These are phyloP conservation scores for Halocaridina rubra DNA, from an alignment of 2,888 invertebrate species.

Conservation along the genomic window DNA sequence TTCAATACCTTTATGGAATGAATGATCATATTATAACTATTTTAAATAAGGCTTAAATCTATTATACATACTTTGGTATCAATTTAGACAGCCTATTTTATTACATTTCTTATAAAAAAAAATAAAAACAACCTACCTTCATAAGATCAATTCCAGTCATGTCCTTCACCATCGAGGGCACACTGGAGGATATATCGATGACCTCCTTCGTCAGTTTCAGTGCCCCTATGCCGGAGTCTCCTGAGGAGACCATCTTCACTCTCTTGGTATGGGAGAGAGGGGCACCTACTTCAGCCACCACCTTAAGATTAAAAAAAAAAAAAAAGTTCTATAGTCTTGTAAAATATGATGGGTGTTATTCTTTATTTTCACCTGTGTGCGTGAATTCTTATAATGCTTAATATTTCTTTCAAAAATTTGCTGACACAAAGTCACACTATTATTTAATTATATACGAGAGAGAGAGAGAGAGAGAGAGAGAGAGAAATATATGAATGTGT, in stretches of 20 bases:
- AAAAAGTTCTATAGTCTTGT: too few relatives aligned
- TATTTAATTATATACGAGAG: too few relatives aligned
- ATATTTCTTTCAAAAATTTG: too few relatives aligned
- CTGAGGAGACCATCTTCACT: constrained; percentile 96
- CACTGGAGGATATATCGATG: constrained; percentile 89
- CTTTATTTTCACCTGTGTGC: too few relatives aligned
- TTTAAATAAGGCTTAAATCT: too few relatives aligned
- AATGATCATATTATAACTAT: too few relatives aligned
- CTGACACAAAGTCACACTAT: too few relatives aligned
- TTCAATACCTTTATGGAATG: not conserved
- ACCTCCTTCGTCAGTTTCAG: constrained; percentile 95
- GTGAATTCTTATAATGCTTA: too few relatives aligned
- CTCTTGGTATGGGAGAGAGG: constrained; percentile 94
- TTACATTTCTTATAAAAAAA: not conserved
- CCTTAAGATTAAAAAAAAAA: constrained; percentile 76
- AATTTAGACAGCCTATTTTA: not conserved
- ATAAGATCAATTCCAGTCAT: constrained; percentile 92
- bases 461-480: too few relatives aligned
- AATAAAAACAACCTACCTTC: constrained; percentile 22
- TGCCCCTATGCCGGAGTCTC: constrained; percentile 88
- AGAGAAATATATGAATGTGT: too few relatives aligned
- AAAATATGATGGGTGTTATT: too few relatives aligned
- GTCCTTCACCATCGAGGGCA: constrained; percentile 89
- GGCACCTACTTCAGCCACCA: constrained; percentile 96
- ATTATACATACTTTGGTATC: not conserved